Conservation (phyloP, 2,113 vertebrate genomes). For the Phrynosoma blainvillii region DNA sequence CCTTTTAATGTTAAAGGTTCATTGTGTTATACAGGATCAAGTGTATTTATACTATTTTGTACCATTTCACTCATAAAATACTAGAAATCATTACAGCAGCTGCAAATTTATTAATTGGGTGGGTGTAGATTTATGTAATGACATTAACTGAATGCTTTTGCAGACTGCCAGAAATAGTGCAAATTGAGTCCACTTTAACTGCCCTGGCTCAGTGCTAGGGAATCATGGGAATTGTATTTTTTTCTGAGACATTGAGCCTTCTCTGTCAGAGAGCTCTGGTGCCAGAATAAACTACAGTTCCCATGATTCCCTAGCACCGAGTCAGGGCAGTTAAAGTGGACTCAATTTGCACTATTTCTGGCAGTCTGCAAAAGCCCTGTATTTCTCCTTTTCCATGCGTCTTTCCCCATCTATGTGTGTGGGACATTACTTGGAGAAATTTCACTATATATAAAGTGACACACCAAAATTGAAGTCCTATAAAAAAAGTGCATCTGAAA, state of each 20-base stretch:
- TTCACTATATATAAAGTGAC: background rate
- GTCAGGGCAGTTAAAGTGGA: too few species aligned
- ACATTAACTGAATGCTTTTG: background rate
- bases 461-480: background rate
- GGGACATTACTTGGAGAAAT: background rate
- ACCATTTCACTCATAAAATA: background rate
- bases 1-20: conserved; percentile 34
- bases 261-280: too few species aligned
- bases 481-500: background rate
- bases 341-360: too few species aligned
- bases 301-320: too few species aligned
- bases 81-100: background rate
- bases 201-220: too few species aligned
- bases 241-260: too few species aligned
- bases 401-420: background rate
- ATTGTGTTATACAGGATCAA: background rate
- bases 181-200: too few species aligned
- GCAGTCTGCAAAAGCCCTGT: too few species aligned
- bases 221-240: too few species aligned
- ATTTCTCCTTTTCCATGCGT: background rate
- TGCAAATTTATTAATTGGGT: background rate
- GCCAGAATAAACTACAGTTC: too few species aligned
- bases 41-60: background rate
- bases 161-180: too few species aligned
- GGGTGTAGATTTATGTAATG: background rate